Conservation (phyloP, 2,113 vertebrate genomes). For the Acrocephalus arundinaceus region DNA sequence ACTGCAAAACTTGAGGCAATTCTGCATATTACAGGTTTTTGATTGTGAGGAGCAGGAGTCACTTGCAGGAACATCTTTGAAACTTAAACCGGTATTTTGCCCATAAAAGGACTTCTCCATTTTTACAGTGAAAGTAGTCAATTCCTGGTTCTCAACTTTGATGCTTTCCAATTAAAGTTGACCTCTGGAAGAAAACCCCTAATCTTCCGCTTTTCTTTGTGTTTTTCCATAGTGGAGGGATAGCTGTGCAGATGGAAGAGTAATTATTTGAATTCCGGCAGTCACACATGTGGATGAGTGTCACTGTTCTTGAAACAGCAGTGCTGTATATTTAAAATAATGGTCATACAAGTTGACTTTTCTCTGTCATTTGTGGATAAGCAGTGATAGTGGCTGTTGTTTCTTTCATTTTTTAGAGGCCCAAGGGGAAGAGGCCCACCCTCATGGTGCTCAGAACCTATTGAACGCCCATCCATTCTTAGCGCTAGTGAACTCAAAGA, state of each 20-base stretch:
- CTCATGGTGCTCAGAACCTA: conserved; percentile 84
- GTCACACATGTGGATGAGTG: fast-evolving
- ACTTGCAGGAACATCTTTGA: neutral
- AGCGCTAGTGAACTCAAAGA: conserved; percentile 96
- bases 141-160: neutral
- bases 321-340: neutral
- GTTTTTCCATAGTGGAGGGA: neutral
- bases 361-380: neutral
- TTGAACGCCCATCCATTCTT: conserved; percentile 93
- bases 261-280: neutral
- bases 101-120: neutral
- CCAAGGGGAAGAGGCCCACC: conserved; percentile 82
- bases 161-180: neutral
- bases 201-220: neutral
- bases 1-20: neutral
- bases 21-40: neutral
- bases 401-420: conserved; percentile 66
- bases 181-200: neutral
- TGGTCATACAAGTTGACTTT: neutral
- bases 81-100: neutral
- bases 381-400: neutral
- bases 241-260: neutral
- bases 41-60: neutral
- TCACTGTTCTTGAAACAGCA: neutral
- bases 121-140: neutral